Evolutionary conservation across 2,888 invertebrate genomes (phyloP), one percentile per base, ranked within the genome.

Genomic region (Rosalia funebris): DNA sequence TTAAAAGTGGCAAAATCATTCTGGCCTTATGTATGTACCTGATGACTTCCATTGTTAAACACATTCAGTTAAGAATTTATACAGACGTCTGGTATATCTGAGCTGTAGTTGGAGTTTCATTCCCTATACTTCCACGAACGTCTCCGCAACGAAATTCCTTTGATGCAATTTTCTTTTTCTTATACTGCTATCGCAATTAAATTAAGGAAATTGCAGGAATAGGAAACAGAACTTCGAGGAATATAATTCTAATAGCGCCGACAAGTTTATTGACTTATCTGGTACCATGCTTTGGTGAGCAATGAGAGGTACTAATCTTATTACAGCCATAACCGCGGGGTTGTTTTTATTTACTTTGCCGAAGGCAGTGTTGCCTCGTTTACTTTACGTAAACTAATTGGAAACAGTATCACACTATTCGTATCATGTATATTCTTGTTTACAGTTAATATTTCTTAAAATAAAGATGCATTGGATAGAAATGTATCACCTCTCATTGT

Each of bases 161-260:
- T 37, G 47, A 31, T 48, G 36, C 48, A 39, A n/a, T 37, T 36
- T 19, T 19, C 12, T 39, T 19, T 39, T 20, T 31, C 9, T 50
- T 31, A 31, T n/a, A 39, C 25, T 31, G 39, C 34, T 25, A 20
- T 44, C 41, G 58, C 54, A 64, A 64, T 55, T 64, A 53, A 61
- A 64, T 64, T 52, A 61, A 39, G 55, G 53, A 58, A 61, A 64
- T 58, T 32, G 55, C 41, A 15, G 50, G 39, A 39, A 25, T 14
- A 20, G 50, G 36, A 50, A 39, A 36, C 20, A 39, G 50, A 50
- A 50, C 20, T 50, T 14, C 50, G 19, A 31, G 25, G n/a, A 39
- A 50, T 50, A 50, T 50, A 39, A 50, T 50, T 50, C 39, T 50
- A 41, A 39, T 25, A 50, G 25, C 39, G 37, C 39, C 20, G 15